phyloP scores from a whole-genome alignment of 2,888 invertebrate genomes.

The Lasius fuliginosus region DNA sequence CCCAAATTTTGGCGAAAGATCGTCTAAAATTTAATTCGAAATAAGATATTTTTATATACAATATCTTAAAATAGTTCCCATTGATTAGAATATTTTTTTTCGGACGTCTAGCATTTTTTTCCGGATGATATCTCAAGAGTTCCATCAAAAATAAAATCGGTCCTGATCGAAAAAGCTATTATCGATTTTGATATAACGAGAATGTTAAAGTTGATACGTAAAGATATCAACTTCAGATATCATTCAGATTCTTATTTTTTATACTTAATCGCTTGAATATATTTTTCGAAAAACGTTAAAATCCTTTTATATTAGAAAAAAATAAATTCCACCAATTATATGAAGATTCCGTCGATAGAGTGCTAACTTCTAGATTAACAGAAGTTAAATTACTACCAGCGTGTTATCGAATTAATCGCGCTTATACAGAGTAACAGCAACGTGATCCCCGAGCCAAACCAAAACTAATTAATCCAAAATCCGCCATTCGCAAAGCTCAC shows the following conservation, averaged over 20 bases:
- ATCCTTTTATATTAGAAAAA: background rate
- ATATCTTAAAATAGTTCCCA: background rate
- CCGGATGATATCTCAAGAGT: background rate
- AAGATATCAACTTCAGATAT: background rate
- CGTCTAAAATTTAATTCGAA: background rate
- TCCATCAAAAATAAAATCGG: background rate
- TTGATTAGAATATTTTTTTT: background rate
- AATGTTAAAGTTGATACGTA: background rate
- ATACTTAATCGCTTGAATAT: background rate
- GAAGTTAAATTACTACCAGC: background rate
- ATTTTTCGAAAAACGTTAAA: background rate
- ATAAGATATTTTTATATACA: background rate
- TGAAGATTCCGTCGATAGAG: background rate
- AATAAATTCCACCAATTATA: background rate
- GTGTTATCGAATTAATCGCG: slow-evolving; percentile 3
- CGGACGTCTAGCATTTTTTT: background rate
- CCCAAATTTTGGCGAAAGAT: background rate
- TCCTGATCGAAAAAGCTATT: background rate
- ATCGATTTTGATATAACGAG: slow-evolving; percentile 1
- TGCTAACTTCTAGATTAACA: background rate
- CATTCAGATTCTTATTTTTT: background rate
- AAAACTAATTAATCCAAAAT: slow-evolving; percentile 53
- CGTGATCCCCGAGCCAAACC: slow-evolving; percentile 27
- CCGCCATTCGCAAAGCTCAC: slow-evolving; percentile 49
- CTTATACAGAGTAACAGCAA: slow-evolving; percentile 33